Base-by-base conservation (phyloP, 2,888 invertebrate genomes). In the Drosophila infuscata region DNA sequence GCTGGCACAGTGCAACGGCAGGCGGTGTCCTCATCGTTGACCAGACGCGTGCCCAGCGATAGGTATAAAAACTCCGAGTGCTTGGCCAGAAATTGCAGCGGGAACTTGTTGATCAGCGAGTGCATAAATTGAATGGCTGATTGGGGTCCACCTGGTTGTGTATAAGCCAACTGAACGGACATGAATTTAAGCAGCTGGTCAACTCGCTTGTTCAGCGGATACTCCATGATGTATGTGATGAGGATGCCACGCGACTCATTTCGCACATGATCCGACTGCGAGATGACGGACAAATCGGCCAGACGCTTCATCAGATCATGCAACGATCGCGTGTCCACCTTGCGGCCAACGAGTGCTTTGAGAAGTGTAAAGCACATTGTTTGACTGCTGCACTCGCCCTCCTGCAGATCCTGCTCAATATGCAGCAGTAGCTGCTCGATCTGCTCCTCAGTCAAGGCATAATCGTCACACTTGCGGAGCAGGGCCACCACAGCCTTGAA, bases 401-500 rank as follows among this genome's bases (percentile, higher is more conserved):
- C 97, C 90, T 97, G 95, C 36, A 99, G 94, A 91, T 99, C 98
- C 92, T 97, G 97, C 91, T 99, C 98, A 0, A 97, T 96, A 87
- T 98, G 99, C 1, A 97, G 94, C 15, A 99, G 93, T 1, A 99
- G 93, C 6, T 97, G 95, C 92, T 97, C 96, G 12, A 98, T 93
- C 92, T 99, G 98, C 4, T 97, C 96, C 0, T 93, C 94, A 61
- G 94, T 95, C 25, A 98, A 93, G 20, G 94, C 94, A 91, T 96
- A 95, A 81, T 95, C 95, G 75, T 96, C 95, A 0, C 97, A 96
- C 84, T 98, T 96, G 11, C 97, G 94, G 3, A 99, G 95, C 41
- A 98, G 92, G 0, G 96, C 96, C 38, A 98, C 96, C 82, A 98
- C 95, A 0, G 97, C 95, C 96, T 99, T 99, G 92, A 99, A 99